phyloP scores from a whole-genome alignment of 2,797 vertebrate species.

The Sciaenops ocellatus region DNA sequence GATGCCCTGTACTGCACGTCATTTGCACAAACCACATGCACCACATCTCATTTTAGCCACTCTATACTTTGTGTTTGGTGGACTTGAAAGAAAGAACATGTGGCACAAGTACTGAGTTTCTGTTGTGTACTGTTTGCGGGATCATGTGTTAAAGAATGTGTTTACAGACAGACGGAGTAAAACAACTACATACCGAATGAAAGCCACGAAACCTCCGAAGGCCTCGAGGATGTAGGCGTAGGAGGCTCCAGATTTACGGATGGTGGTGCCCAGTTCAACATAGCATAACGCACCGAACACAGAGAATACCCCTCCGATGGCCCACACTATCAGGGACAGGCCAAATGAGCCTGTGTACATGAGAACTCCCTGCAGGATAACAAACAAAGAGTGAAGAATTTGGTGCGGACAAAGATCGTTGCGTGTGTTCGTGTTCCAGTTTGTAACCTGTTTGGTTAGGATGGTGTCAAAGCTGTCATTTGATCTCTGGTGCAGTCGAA shows the following conservation, averaged over 20 bases:
- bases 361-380: constrained; percentile 82
- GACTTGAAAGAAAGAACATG: neutral
- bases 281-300: constrained; percentile 88
- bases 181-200: constrained; percentile 78
- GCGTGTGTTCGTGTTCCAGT: neutral
- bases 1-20: neutral
- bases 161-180: neutral
- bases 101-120: neutral
- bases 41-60: neutral
- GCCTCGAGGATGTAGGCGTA: constrained; percentile 88
- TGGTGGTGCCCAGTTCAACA: constrained; percentile 88
- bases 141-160: neutral
- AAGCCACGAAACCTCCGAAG: constrained; percentile 87
- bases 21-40: neutral
- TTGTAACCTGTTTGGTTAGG: neutral
- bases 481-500: neutral
- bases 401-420: neutral
- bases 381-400: neutral
- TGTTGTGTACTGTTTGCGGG: neutral
- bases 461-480: neutral
- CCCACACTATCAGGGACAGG: constrained; percentile 86
- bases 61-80: neutral
- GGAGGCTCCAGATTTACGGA: constrained; percentile 87
- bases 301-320: constrained; percentile 86
- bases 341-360: constrained; percentile 85